Percentiles rank a stretch among this genome's conserved stretches.
phyloP scores from a whole-genome alignment of 2,797 vertebrate species.

The Enteromius argenteus region DNA sequence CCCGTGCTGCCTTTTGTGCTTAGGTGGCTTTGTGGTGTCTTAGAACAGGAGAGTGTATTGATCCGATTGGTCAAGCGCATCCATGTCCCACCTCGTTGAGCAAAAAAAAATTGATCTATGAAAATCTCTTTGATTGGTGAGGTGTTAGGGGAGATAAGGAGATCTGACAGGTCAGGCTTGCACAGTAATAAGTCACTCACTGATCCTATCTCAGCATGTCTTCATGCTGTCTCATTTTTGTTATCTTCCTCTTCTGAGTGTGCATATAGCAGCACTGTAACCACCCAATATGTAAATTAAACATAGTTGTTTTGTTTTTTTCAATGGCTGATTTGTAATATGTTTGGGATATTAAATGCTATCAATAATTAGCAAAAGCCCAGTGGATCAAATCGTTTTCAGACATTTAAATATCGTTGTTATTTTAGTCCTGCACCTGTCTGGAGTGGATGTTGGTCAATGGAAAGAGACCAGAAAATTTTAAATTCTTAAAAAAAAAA shows the following conservation, averaged over 20 bases:
- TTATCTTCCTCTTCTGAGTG: neutral
- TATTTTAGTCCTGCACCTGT: neutral
- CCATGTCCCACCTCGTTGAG: conserved; percentile 17
- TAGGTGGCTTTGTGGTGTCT: neutral
- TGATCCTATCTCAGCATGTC: conserved; percentile 15
- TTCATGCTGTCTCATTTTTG: conserved; percentile 11
- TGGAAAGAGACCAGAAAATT: neutral
- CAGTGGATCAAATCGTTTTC: neutral
- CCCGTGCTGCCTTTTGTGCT: conserved; percentile 8
- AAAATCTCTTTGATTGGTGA: conserved; percentile 47
- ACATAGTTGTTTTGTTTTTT: neutral
- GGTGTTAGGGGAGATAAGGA: conserved; percentile 36
- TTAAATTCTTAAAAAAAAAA: neutral
- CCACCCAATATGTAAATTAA: neutral
- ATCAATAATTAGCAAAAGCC: neutral
- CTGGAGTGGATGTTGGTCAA: neutral
- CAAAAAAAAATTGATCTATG: conserved; percentile 38
- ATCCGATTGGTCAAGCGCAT: conserved; percentile 39
- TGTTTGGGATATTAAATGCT: neutral
- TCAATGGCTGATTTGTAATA: neutral
- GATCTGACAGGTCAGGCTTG: conserved; percentile 23
- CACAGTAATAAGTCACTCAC: conserved; percentile 8
- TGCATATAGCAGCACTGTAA: neutral
- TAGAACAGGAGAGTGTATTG: conserved; percentile 25
- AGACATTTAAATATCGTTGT: neutral